These are phyloP conservation scores for Atherinosoma microstoma DNA, from an alignment of 2,797 vertebrate genomes.

Conservation along the genomic window DNA sequence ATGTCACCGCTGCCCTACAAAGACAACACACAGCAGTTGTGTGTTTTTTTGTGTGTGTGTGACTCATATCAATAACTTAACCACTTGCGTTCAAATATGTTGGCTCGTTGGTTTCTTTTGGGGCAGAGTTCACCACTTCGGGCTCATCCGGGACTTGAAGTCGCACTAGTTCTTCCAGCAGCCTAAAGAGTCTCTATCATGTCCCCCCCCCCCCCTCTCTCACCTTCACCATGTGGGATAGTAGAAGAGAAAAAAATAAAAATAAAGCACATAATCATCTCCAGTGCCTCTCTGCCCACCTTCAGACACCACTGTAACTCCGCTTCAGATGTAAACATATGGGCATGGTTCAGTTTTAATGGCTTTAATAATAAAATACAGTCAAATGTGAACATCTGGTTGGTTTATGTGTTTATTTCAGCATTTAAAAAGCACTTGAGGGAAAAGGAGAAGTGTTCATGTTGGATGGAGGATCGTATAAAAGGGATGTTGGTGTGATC, in stretches of 20 bases:
- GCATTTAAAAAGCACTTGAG: background rate
- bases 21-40: conserved; percentile 33
- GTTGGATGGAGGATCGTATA: conserved; percentile 16
- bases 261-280: conserved; percentile 82
- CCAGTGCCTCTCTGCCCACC: conserved; percentile 82
- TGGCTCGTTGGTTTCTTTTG: conserved; percentile 14
- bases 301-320: conserved; percentile 81
- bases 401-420: conserved; percentile 53
- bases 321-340: conserved; percentile 84
- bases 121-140: conserved; percentile 39
- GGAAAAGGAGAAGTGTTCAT: background rate
- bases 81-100: conserved; percentile 23
- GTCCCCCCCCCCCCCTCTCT: conserved; percentile 1
- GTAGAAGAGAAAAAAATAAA: conserved; percentile 32
- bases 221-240: conserved; percentile 54
- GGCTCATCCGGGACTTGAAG: conserved; percentile 41
- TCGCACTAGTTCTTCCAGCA: conserved; percentile 69
- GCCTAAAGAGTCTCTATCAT: conserved; percentile 33
- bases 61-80: conserved; percentile 49
- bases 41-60: conserved; percentile 5
- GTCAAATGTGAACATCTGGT: conserved; percentile 70
- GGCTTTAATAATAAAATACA: conserved; percentile 87
- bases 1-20: conserved; percentile 48
- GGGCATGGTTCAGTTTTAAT: conserved; percentile 88
- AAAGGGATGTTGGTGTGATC: background rate